phyloP scores from a whole-genome alignment of 2,888 invertebrate genomes.

The Agrotis ipsilon region DNA sequence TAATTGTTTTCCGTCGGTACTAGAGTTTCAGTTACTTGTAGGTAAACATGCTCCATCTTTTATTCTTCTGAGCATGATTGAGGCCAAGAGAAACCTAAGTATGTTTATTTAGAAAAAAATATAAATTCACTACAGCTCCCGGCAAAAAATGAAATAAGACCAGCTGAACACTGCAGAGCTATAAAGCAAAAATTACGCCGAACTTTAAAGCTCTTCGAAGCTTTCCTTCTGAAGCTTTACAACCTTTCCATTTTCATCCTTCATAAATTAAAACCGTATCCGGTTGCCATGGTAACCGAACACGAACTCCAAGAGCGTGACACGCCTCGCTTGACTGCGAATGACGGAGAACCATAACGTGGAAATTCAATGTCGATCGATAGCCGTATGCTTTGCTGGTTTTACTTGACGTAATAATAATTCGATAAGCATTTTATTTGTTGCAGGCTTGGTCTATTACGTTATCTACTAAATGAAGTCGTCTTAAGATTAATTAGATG shows the following conservation, averaged over 20 bases:
- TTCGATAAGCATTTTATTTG: neutral
- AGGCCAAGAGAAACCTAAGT: too few relatives aligned
- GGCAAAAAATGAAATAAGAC: neutral
- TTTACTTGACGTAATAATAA: slow-evolving; percentile 13
- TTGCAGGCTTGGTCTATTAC: neutral
- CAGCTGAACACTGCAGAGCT: neutral
- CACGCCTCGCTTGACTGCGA: slow-evolving; percentile 37
- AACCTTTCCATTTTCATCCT: slow-evolving; percentile 3
- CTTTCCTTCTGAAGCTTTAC: slow-evolving; percentile 7
- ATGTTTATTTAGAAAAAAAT: too few relatives aligned
- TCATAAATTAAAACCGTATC: slow-evolving; percentile 40
- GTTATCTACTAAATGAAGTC: too few relatives aligned
- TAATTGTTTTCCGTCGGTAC: too few relatives aligned
- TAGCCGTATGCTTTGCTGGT: slow-evolving; percentile 26
- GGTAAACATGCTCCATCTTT: too few relatives aligned
- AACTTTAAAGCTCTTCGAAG: neutral
- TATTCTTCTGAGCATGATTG: too few relatives aligned
- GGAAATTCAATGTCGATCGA: slow-evolving; percentile 47
- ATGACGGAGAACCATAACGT: slow-evolving; percentile 42
- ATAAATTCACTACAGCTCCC: neutral
- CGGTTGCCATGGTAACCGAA: slow-evolving; percentile 42
- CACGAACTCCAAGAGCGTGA: slow-evolving; percentile 47
- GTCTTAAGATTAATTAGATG: too few relatives aligned
- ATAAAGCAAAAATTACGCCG: neutral
- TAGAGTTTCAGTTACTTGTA: too few relatives aligned